Conservation (phyloP, 2,888 invertebrate genomes). For the Epirrita christyi region DNA sequence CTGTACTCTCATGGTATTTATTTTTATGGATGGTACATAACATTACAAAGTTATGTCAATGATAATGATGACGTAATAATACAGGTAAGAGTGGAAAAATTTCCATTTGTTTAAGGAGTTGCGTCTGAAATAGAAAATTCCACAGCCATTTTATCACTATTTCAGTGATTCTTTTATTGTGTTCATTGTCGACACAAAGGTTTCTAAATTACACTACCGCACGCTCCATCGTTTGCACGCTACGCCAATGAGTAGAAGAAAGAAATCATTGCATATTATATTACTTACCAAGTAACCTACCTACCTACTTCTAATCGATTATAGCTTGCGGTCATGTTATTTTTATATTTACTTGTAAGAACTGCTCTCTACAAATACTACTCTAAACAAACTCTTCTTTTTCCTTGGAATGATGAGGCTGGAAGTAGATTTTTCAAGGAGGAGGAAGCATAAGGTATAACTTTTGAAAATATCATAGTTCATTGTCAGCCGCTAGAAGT, state of each 20-base stretch:
- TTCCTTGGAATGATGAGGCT: too few species aligned
- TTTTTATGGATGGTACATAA: too few species aligned
- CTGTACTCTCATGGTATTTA: too few species aligned
- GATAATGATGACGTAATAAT: neutral
- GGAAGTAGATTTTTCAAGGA: too few species aligned
- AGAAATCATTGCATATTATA: slow-evolving; percentile 30
- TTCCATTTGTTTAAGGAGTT: neutral
- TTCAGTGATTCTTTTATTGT: slow-evolving; percentile 38
- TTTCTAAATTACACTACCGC: slow-evolving; percentile 45
- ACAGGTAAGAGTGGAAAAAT: neutral
- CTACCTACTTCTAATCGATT: slow-evolving; percentile 8
- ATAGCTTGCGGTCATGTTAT: neutral
- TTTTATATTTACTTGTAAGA: neutral
- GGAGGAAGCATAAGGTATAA: too few species aligned
- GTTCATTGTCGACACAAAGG: slow-evolving; percentile 37
- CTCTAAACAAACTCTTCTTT: too few species aligned
- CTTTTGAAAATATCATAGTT: too few species aligned
- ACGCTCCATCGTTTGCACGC: slow-evolving; percentile 50
- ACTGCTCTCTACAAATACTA: neutral
- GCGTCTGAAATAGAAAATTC: neutral
- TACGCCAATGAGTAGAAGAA: slow-evolving; percentile 36
- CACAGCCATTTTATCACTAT: slow-evolving; percentile 15
- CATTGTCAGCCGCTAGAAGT: too few species aligned
- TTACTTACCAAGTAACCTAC: slow-evolving; percentile 24
- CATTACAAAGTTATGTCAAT: slow-evolving; percentile 1